Conservation (phyloP, 37 sponge, comb jelly and placozoan species). For the Tethya wilhelma region DNA sequence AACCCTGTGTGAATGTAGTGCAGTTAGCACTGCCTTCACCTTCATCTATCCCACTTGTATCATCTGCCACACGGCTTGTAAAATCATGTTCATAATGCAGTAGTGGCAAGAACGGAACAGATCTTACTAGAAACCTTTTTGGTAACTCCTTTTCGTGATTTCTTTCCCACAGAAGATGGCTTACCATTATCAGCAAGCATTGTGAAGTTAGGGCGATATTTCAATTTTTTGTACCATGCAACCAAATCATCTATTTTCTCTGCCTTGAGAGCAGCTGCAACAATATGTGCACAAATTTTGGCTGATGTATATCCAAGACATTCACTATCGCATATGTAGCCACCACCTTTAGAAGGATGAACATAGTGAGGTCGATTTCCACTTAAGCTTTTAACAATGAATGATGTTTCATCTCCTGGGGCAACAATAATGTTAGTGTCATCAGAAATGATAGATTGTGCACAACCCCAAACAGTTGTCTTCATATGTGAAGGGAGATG, state of each 20-base stretch:
- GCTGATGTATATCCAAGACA: neutral
- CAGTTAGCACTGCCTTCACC: too few relatives aligned
- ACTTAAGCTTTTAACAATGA: neutral
- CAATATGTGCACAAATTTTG: neutral
- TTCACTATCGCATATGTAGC: neutral
- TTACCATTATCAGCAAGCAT: neutral
- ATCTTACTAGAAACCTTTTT: neutral
- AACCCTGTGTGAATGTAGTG: too few relatives aligned
- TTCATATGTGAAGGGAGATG: neutral
- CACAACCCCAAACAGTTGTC: neutral
- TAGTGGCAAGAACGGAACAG: neutral
- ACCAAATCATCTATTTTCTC: neutral
- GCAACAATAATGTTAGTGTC: neutral
- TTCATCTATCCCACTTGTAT: too few relatives aligned
- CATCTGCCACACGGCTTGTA: neutral
- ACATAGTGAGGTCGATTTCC: conserved; percentile 3
- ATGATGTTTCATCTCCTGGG: conserved; percentile 1
- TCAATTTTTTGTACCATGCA: neutral
- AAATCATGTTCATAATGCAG: neutral
- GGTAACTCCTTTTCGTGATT: neutral
- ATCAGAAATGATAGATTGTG: neutral
- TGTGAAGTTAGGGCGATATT: neutral
- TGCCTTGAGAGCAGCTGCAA: neutral
- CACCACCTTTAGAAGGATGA: neutral
- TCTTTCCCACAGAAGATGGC: conserved; percentile 1